phyloP scores from a whole-genome alignment of 1,140 invertebrate species.

The Brachionus angularis region DNA sequence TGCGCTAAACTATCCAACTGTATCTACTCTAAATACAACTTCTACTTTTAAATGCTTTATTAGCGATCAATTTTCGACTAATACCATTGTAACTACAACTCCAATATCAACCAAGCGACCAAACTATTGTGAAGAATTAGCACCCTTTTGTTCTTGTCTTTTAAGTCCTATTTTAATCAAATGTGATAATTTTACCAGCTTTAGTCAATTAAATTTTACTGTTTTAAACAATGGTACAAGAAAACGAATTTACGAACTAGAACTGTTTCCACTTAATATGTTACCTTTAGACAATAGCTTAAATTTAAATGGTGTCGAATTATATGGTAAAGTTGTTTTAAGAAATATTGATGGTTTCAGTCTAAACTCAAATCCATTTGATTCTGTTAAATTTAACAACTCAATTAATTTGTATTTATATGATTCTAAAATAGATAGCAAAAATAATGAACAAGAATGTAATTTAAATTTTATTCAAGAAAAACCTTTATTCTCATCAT shows the following conservation, averaged over 20 bases:
- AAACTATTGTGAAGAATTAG: constrained; percentile 12
- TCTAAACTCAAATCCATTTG: constrained; percentile 8
- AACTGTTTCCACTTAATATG: not conserved
- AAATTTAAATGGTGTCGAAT: not conserved
- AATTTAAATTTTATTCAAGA: not conserved
- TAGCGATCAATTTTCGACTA: not conserved
- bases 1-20: not conserved
- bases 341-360: not conserved
- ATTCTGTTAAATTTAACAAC: not conserved
- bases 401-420: constrained; percentile 8
- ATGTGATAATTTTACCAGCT: constrained; percentile 3
- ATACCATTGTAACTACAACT: not conserved
- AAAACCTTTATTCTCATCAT: constrained; percentile 9
- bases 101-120: too few species aligned
- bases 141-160: not conserved
- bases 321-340: not conserved
- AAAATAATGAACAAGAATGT: not conserved
- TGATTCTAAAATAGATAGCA: not conserved
- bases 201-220: constrained; percentile 16
- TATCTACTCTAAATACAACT: constrained; percentile 18
- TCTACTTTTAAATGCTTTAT: constrained; percentile 18
- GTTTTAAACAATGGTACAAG: not conserved
- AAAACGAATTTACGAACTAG: constrained; percentile 16
- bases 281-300: constrained; percentile 2
- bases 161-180: not conserved